A percentile compares a stretch with the other conserved stretches of the same genome.
These are phyloP conservation scores for Alentia gelatinosa DNA, from an alignment of 2,888 invertebrate species.

Conservation along the genomic window DNA sequence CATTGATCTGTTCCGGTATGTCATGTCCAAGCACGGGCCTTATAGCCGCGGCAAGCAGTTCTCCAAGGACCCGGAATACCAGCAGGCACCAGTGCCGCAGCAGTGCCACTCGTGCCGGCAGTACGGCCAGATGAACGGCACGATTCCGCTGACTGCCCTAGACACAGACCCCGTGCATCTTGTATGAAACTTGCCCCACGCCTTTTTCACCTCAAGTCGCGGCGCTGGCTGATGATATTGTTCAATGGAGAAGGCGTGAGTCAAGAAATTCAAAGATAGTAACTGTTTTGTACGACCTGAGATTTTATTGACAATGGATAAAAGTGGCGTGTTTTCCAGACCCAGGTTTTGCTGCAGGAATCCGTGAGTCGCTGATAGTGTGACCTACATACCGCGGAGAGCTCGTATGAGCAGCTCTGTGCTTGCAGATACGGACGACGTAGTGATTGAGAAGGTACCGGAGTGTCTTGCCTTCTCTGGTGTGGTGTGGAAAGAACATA, in stretches of 20 bases:
- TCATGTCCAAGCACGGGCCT: conserved; percentile 44
- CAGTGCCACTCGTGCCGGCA: conserved; percentile 18
- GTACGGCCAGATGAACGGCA: conserved; percentile 56
- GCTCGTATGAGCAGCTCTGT: too few species aligned
- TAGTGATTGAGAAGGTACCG: too few species aligned
- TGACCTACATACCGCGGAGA: too few species aligned
- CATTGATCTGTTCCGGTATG: conserved; percentile 43
- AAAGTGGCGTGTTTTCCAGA: too few species aligned
- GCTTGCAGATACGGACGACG: too few species aligned
- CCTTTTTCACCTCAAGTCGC: conserved; percentile 33
- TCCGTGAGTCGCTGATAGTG: too few species aligned
- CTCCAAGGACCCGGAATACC: conserved; percentile 45
- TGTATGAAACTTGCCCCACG: conserved; percentile 55
- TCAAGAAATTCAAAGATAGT: not conserved
- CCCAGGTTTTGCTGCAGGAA: too few species aligned
- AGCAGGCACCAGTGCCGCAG: not conserved
- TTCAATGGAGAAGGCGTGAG: not conserved
- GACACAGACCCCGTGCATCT: conserved; percentile 41
- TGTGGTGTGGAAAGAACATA: too few species aligned
- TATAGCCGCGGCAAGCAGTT: conserved; percentile 40
- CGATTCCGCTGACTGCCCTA: conserved; percentile 52
- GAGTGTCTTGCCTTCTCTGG: too few species aligned
- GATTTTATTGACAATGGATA: too few species aligned
- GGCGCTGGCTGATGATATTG: conserved; percentile 16
- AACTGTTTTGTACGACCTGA: not conserved